Conservation (phyloP, 2,113 vertebrate genomes). For the Vulpes ferrilata region DNA sequence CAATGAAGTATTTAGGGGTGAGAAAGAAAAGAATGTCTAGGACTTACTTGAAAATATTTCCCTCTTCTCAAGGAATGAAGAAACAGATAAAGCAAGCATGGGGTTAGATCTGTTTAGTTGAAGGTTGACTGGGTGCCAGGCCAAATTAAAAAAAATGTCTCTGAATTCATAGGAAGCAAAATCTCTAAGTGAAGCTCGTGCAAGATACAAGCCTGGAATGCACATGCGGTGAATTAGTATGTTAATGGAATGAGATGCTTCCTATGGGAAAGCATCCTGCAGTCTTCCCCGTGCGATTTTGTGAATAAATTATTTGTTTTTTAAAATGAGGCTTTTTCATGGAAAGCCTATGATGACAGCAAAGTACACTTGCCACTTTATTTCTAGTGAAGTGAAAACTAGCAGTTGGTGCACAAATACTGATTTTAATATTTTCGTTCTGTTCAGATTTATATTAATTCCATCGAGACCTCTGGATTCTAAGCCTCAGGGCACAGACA, state of each 20-base stretch:
- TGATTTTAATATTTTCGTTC: not conserved
- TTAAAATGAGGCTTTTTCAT: slow-evolving; percentile 35
- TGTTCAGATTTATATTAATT: not conserved
- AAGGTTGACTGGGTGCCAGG: not conserved
- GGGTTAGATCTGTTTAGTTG: not conserved
- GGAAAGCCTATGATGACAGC: not conserved
- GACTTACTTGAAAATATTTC: slow-evolving; percentile 19
- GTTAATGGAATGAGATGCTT: not conserved
- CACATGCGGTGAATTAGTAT: not conserved
- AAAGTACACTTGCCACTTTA: not conserved
- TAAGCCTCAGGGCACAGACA: not conserved
- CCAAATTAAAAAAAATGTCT: not conserved
- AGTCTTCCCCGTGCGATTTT: not conserved
- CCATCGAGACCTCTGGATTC: not conserved
- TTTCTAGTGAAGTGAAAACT: slow-evolving; percentile 29
- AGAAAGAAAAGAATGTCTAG: not conserved
- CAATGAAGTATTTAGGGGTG: not conserved
- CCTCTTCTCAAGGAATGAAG: not conserved
- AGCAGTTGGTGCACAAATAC: not conserved
- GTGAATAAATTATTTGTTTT: slow-evolving; percentile 26
- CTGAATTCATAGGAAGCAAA: not conserved
- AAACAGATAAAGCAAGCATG: slow-evolving; percentile 11
- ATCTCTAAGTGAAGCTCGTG: not conserved
- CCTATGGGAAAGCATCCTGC: not conserved
- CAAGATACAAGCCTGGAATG: not conserved